Percentiles rank a stretch among this genome's conserved stretches.
phyloP scores from a whole-genome alignment of 2,113 vertebrate genomes.

The Hoplias malabaricus region DNA sequence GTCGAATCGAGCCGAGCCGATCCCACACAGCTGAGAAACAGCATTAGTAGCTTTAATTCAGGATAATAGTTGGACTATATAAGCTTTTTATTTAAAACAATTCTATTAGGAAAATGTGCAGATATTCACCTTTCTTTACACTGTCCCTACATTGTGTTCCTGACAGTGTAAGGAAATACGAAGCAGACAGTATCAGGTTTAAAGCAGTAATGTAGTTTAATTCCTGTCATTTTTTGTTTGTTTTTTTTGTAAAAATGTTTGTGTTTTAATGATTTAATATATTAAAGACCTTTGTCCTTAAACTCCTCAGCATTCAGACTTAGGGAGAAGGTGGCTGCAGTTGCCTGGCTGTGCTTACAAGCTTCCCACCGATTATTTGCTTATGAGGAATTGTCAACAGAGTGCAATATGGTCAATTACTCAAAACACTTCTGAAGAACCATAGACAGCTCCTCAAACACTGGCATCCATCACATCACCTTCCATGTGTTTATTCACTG shows the following conservation, averaged over 20 bases:
- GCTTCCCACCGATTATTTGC: slow-evolving; percentile 4
- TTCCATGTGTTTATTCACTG: slow-evolving; percentile 7
- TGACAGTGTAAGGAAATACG: background rate
- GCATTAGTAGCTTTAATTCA: no score
- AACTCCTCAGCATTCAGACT: background rate
- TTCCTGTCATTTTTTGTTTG: background rate
- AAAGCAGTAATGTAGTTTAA: background rate
- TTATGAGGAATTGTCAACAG: slow-evolving; percentile 10
- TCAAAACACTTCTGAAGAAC: background rate
- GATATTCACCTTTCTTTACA: no score
- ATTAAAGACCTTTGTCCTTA: background rate
- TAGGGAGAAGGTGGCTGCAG: background rate
- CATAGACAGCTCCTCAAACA: background rate
- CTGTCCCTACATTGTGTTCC: no score
- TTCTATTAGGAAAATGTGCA: no score
- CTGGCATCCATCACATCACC: slow-evolving; percentile 8
- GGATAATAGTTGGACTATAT: no score
- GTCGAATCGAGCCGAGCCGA: no score
- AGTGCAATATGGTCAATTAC: slow-evolving; percentile 30
- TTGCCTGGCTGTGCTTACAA: no score
- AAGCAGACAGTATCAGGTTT: no score
- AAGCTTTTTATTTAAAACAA: no score
- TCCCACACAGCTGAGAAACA: no score
- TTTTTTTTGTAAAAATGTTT: background rate
- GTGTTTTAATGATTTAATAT: background rate